Base-by-base conservation (phyloP, 2,113 vertebrate species). In the Oryzias javanicus region DNA sequence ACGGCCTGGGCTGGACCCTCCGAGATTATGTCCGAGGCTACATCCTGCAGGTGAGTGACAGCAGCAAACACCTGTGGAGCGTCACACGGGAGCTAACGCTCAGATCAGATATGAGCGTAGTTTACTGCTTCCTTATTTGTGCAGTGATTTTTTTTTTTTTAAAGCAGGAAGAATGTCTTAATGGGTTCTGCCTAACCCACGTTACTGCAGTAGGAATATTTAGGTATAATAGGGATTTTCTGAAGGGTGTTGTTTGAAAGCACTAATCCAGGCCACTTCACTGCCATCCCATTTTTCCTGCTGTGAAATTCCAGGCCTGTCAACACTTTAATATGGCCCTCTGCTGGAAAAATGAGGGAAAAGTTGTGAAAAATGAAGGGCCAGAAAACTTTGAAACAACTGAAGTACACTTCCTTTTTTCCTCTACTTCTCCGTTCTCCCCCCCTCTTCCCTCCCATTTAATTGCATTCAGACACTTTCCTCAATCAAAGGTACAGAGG, bases 11-110 rank as follows among this genome's bases (percentile, higher is more conserved):
- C 72, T 99, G 97, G 97, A 99, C 96, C 0, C 91, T 99, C 1
- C 93, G 97, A 83, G 97, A 99, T 86, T 99, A 99, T 54, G 95
- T 98, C 70, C 93, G 97, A 42, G 97, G 97, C 80, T 99, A 99
- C 44, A 95, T 98, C 53, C 92, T 99, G 41, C 97, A 99, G 95
- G 97, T 92, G 68, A 80, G 88, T 72, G 54, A 41, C 10, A 0
- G 60, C 13, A 3, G 17, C 0, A 13, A 14, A 66, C 35, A 29
- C 55, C 4, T 35, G 47, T 15, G 24, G 56, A 67, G 61, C 55
- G 42, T 51, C 47, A 42, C 27, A 25, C 41, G 16, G 47, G 54
- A 18, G 24, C 25, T 50, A 64, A 70, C 22, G 25, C 57, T 54
- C 50, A 49, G 13, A 40, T 16, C 13, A n/a, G 4, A 48, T 53